Percentiles rank a stretch among this genome's conserved stretches.
phyloP scores from a whole-genome alignment of 2,797 vertebrate genomes.

The Carapus acus region DNA sequence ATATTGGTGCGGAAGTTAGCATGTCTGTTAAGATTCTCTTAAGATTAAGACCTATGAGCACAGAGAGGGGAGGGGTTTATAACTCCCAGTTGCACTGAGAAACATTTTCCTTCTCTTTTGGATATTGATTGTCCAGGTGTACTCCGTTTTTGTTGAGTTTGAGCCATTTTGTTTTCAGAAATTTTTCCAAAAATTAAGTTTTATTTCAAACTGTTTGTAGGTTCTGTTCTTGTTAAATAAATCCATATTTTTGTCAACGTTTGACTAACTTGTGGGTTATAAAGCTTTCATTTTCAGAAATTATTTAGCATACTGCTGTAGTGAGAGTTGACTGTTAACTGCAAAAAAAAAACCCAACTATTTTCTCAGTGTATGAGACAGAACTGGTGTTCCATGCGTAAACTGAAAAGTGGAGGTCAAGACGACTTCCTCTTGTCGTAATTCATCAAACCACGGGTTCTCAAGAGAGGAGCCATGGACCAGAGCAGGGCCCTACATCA shows the following conservation, averaged over 20 bases:
- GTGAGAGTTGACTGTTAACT: too few relatives aligned
- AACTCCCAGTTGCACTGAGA: conserved; percentile 35
- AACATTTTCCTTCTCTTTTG: conserved; percentile 22
- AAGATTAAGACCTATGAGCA: conserved; percentile 13
- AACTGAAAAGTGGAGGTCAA: too few relatives aligned
- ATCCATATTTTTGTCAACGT: conserved; percentile 77
- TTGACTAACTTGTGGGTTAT: conserved; percentile 72
- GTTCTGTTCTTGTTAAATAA: conserved; percentile 83
- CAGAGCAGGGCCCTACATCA: too few relatives aligned
- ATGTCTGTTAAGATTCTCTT: conserved; percentile 15
- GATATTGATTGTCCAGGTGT: conserved; percentile 32
- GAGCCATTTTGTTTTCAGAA: conserved; percentile 32
- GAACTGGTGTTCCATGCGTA: too few relatives aligned
- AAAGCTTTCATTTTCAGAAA: background rate
- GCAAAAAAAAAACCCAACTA: too few relatives aligned
- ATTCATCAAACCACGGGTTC: too few relatives aligned
- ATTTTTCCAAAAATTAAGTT: conserved; percentile 23
- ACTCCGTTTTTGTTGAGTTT: conserved; percentile 20
- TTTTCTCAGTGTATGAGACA: too few relatives aligned
- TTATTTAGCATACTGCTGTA: too few relatives aligned
- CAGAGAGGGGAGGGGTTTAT: conserved; percentile 26
- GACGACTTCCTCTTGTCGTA: too few relatives aligned
- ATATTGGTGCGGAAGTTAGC: conserved; percentile 7
- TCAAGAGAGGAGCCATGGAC: too few relatives aligned
- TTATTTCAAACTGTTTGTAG: conserved; percentile 73